Conservation (phyloP, 2,113 vertebrate species). For the Dissostichus mawsoni region DNA sequence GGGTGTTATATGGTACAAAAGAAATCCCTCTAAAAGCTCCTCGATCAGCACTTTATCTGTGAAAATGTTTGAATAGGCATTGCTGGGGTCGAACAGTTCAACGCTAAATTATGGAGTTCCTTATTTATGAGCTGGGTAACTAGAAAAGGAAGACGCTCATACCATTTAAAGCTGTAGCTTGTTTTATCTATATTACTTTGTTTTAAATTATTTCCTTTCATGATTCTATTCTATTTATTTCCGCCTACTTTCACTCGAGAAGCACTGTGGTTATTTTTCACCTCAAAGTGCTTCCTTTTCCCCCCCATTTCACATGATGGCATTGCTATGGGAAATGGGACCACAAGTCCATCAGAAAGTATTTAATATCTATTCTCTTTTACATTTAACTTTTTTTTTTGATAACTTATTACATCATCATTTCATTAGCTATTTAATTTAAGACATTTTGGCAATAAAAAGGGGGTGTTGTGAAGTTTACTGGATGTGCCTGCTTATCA, state of each 20-base stretch:
- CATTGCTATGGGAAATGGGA: slow-evolving; percentile 69
- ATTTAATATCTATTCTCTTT: slow-evolving; percentile 83
- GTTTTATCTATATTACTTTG: slow-evolving; percentile 86
- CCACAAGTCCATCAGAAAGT: slow-evolving; percentile 77
- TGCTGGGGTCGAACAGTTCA: slow-evolving; percentile 76
- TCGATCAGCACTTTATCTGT: slow-evolving; percentile 86
- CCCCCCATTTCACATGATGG: slow-evolving; percentile 49
- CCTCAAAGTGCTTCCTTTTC: slow-evolving; percentile 74
- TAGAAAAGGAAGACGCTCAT: slow-evolving; percentile 64
- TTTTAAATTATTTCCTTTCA: slow-evolving; percentile 87
- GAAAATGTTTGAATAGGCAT: slow-evolving; percentile 79
- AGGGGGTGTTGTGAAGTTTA: slow-evolving; percentile 80
- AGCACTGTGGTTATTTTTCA: slow-evolving; percentile 83
- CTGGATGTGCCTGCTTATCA: slow-evolving; percentile 84
- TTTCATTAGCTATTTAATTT: slow-evolving; percentile 85
- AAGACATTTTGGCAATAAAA: slow-evolving; percentile 82
- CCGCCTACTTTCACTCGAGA: slow-evolving; percentile 81
- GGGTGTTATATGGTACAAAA: slow-evolving; percentile 79
- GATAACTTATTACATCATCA: slow-evolving; percentile 77
- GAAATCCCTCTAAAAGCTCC: slow-evolving; percentile 78
- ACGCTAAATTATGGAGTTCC: slow-evolving; percentile 72
- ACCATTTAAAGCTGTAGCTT: slow-evolving; percentile 82
- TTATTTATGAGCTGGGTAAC: slow-evolving; percentile 78
- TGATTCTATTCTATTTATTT: slow-evolving; percentile 91
- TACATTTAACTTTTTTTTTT: slow-evolving; percentile 64